These are phyloP conservation scores for Torymus tubicola DNA, from an alignment of 2,888 invertebrate species.

Conservation along the genomic window DNA sequence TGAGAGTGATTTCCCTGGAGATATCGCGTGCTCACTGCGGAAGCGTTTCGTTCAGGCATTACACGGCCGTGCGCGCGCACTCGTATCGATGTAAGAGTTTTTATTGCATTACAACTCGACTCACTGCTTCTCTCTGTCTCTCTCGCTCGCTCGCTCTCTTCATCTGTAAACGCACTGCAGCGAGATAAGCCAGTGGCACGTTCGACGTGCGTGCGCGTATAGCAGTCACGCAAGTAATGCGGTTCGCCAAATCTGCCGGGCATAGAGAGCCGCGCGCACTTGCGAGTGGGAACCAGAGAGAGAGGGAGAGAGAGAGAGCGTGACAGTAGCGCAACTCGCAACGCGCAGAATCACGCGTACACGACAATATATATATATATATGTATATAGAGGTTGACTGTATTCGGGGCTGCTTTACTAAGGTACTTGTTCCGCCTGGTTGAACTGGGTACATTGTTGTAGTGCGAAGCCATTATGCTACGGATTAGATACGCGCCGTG, in stretches of 20 bases:
- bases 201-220: background rate
- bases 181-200: conserved; percentile 34
- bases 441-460: conserved; percentile 61
- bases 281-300: no score
- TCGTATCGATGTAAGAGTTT: no score
- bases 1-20: no score
- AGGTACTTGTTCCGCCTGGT: conserved; percentile 62
- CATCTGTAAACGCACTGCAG: background rate
- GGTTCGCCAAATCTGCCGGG: conserved; percentile 44
- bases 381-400: background rate
- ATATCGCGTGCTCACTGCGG: no score
- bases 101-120: no score
- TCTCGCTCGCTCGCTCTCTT: no score
- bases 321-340: no score
- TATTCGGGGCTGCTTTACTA: conserved; percentile 33
- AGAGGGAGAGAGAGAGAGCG: conserved; percentile 40
- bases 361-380: conserved; percentile 18
- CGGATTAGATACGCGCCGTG: conserved; percentile 23
- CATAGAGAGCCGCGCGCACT: conserved; percentile 1
- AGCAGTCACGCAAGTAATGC: conserved; percentile 46
- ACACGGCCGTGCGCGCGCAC: no score
- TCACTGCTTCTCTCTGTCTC: no score
- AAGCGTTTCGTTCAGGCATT: no score
- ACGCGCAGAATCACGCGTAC: conserved; percentile 16
- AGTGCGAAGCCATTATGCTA: conserved; percentile 52